phyloP scores from a whole-genome alignment of 2,888 invertebrate species.

The Microplitis manilae region DNA sequence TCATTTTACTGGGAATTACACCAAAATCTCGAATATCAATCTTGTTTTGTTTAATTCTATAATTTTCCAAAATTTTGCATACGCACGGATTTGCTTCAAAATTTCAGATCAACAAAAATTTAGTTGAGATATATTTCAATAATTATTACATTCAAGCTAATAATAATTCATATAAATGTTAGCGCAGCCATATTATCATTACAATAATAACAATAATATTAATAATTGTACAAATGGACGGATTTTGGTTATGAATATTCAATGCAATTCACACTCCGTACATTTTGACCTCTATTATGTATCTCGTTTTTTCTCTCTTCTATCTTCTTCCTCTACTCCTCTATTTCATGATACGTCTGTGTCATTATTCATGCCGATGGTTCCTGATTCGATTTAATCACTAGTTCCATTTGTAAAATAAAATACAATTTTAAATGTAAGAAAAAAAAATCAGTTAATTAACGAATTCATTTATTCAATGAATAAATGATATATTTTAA shows the following conservation, averaged over 20 bases:
- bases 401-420: not conserved
- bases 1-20: too few relatives aligned
- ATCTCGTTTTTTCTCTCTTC: slow-evolving; percentile 45
- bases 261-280: slow-evolving; percentile 61
- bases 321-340: too few relatives aligned
- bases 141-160: slow-evolving; percentile 42
- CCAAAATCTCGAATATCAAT: too few relatives aligned
- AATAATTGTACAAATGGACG: slow-evolving; percentile 48
- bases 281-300: slow-evolving; percentile 51
- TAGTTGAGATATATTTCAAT: too few relatives aligned
- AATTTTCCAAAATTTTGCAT: too few relatives aligned
- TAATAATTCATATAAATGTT: slow-evolving; percentile 64
- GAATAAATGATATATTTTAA: slow-evolving; percentile 1
- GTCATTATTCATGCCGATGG: slow-evolving; percentile 29
- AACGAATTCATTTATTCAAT: not conserved
- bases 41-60: too few relatives aligned
- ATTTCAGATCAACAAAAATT: too few relatives aligned
- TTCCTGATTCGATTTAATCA: slow-evolving; percentile 10
- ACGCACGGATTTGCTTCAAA: too few relatives aligned
- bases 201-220: not conserved
- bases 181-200: not conserved
- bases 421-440: not conserved
- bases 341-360: not conserved
- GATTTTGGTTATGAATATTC: slow-evolving; percentile 64
- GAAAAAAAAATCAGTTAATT: not conserved